Evolutionary conservation across 2,888 invertebrate genomes (phyloP).

Genomic region (Parthenolecanium corni): DNA sequence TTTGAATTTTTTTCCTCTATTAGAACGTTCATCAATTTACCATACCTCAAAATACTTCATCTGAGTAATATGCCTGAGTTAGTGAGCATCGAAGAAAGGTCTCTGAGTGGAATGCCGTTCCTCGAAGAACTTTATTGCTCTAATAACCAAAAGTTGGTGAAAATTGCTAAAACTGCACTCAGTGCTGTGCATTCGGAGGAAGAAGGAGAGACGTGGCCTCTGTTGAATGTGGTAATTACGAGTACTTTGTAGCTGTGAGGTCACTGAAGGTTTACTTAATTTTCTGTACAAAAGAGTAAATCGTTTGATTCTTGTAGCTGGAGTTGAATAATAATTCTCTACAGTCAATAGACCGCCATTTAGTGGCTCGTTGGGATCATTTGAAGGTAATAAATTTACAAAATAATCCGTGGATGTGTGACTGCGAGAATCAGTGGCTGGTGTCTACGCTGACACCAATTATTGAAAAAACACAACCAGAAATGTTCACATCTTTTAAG

Average conservation of each 20-base stretch:
- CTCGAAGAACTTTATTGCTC: constrained; percentile 46
- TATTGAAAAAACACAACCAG: constrained; percentile 36
- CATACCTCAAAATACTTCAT: constrained; percentile 51
- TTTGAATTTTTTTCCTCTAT: not conserved
- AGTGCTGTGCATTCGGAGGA: constrained; percentile 38
- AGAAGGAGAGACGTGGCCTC: constrained; percentile 50
- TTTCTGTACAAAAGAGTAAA: not conserved
- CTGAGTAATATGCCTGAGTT: constrained; percentile 56
- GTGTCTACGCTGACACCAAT: constrained; percentile 51
- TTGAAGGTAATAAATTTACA: constrained; percentile 54
- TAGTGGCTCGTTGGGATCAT: constrained; percentile 58
- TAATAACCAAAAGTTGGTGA: constrained; percentile 50
- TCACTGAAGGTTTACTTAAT: constrained; percentile 34
- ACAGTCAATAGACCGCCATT: constrained; percentile 50
- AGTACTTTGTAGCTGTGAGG: too few species aligned
- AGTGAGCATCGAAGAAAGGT: constrained; percentile 44
- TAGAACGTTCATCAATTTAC: constrained; percentile 46
- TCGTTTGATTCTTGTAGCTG: constrained; percentile 42
- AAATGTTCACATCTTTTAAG: constrained; percentile 41
- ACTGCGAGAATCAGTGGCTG: constrained; percentile 67
- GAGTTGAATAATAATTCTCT: constrained; percentile 62
- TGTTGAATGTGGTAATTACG: constrained; percentile 48
- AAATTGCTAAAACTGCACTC: constrained; percentile 52
- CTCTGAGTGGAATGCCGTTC: constrained; percentile 46
- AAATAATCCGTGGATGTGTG: constrained; percentile 66